phyloP scores from a whole-genome alignment of 2,888 invertebrate species.

The Rhimphoctona megacephalus region DNA sequence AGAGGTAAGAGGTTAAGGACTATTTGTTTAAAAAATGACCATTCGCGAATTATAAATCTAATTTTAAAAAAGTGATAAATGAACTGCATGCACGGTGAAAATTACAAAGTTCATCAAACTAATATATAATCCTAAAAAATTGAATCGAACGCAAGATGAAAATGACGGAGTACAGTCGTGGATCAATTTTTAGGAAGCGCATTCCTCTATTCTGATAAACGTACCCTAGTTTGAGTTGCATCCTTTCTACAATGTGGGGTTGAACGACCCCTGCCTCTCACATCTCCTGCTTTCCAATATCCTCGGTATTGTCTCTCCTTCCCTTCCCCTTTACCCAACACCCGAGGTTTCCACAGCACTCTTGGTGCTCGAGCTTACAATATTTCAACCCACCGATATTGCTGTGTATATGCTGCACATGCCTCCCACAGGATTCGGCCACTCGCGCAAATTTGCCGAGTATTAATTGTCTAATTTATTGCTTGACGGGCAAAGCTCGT shows the following conservation, averaged over 20 bases:
- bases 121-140: background rate
- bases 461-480: constrained; percentile 72
- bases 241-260: constrained; percentile 54
- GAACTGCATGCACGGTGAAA: no score
- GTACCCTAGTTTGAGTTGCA: constrained; percentile 62
- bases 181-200: constrained; percentile 64
- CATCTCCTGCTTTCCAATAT: constrained; percentile 57
- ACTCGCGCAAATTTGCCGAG: constrained; percentile 70
- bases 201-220: constrained; percentile 65
- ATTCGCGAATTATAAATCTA: no score
- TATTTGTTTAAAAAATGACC: no score
- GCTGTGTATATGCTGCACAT: constrained; percentile 33
- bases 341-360: constrained; percentile 31
- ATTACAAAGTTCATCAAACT: background rate
- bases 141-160: constrained; percentile 47
- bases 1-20: no score
- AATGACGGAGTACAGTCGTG: constrained; percentile 36
- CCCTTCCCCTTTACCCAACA: constrained; percentile 6
- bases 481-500: constrained; percentile 66
- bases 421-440: constrained; percentile 65
- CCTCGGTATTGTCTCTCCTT: constrained; percentile 36
- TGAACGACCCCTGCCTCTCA: background rate
- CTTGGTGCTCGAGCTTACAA: constrained; percentile 28
- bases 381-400: constrained; percentile 20
- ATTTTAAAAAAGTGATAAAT: no score